Evolutionary conservation across 2,888 invertebrate genomes (phyloP), one percentile per base, ranked within the genome.

Genomic region (Pristionchus maxplancki): DNA sequence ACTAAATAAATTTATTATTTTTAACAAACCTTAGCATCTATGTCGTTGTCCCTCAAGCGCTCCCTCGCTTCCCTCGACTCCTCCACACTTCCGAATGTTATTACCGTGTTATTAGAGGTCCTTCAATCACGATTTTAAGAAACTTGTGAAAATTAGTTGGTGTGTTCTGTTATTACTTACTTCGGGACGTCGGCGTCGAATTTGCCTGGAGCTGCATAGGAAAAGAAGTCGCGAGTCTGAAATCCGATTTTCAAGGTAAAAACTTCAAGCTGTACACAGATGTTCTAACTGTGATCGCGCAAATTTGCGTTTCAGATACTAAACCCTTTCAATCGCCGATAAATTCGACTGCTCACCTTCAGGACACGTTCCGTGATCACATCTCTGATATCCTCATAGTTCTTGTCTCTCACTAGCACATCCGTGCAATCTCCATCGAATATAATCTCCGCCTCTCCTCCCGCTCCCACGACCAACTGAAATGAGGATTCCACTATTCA

Each of bases 341-440:
- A 11, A 4, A 17, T 37, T 31, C 1, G 20, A 71, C 8, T 0
- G 24, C 44, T 3, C 13, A 78, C 78, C n/a, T 44, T 78, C 9
- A 78, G 11, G 34, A 78, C 44, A 40, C 78, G 9, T 17, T 78
- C 78, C 11, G 24, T 9, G 44, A 44, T 78, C 9, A 17, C 44
- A 0, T n/a, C 24, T 15, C 28, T 40, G 24, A 78, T 28, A 13
- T 78, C 78, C 11, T 48, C 44, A 5, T 28, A 78, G 44, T 4
- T 48, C 3, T 3, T 44, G 34, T 48, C 44, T 20, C 3, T 48
- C 28, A 78, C 78, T 13, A 78, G 78, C 1, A 78, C 78, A 44
- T 78, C 78, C 24, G 40, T 78, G 44, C 78, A 78, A 28, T 78
- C 78, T 24, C 44, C 44, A n/a, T 78, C 78, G 78, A 78, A 78